These are phyloP conservation scores for Drosophila diplacantha DNA, from an alignment of 2,888 invertebrate genomes.

Conservation along the genomic window DNA sequence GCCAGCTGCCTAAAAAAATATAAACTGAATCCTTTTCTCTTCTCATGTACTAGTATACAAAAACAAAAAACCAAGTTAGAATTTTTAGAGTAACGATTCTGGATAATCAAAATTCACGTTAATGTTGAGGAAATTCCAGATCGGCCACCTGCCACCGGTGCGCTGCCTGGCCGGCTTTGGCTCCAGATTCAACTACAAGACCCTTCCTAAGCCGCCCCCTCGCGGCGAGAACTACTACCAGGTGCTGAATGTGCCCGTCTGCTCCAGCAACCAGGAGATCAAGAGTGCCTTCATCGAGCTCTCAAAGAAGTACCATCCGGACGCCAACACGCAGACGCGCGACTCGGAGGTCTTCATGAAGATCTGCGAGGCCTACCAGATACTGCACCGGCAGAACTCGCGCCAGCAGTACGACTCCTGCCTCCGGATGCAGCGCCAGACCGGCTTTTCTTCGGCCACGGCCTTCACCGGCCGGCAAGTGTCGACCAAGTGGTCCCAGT, in stretches of 20 bases:
- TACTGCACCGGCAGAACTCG: slow-evolving; percentile 30
- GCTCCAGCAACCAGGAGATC: slow-evolving; percentile 41
- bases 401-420: slow-evolving; percentile 26
- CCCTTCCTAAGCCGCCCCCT: neutral
- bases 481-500: slow-evolving; percentile 36
- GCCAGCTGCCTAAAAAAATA: slow-evolving; percentile 7
- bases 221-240: slow-evolving; percentile 44
- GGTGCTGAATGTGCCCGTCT: slow-evolving; percentile 45
- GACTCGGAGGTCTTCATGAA: slow-evolving; percentile 43
- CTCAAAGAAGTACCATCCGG: slow-evolving; percentile 59
- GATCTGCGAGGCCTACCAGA: slow-evolving; percentile 54
- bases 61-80: neutral
- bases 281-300: slow-evolving; percentile 48
- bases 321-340: slow-evolving; percentile 17
- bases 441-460: slow-evolving; percentile 1
- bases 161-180: slow-evolving; percentile 34
- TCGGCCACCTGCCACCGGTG: neutral
- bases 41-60: slow-evolving; percentile 4
- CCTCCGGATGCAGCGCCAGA: slow-evolving; percentile 11
- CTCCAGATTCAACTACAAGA: slow-evolving; percentile 7
- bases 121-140: slow-evolving; percentile 28
- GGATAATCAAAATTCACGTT: slow-evolving; percentile 13
- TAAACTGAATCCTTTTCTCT: neutral
- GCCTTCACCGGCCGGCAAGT: slow-evolving; percentile 15
- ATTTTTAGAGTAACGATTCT: slow-evolving; percentile 11